Evolutionary conservation across 2,113 vertebrate genomes (phyloP).

Genomic region (human): DNA sequence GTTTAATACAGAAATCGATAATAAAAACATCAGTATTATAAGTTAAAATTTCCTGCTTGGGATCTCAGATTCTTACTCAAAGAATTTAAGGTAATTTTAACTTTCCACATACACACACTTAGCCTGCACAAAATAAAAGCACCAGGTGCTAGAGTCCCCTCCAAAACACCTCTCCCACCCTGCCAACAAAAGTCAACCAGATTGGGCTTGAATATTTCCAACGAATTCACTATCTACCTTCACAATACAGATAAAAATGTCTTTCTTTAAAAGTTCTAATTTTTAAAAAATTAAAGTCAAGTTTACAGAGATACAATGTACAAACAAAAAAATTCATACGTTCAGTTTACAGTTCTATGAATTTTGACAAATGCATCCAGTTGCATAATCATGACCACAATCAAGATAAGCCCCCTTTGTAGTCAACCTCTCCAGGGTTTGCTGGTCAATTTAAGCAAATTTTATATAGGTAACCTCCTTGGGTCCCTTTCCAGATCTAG

Average conservation of each 20-base stretch:
- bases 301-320: not conserved
- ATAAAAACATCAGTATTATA: not conserved
- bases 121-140: not conserved
- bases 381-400: not conserved
- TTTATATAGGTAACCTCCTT: not conserved
- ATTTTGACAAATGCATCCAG: not conserved
- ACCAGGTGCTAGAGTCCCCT: not conserved
- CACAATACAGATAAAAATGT: not conserved
- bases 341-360: not conserved
- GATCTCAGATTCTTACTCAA: not conserved
- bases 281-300: not conserved
- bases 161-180: not conserved
- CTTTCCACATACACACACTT: not conserved
- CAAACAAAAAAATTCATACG: not conserved
- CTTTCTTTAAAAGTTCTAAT: not conserved
- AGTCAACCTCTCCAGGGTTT: not conserved
- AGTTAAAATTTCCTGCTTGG: slow-evolving; percentile 19
- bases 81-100: slow-evolving; percentile 15
- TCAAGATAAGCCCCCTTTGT: not conserved
- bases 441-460: not conserved
- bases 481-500: not conserved
- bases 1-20: not conserved
- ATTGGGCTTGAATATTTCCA: not conserved
- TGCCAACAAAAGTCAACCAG: not conserved
- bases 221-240: not conserved